A percentile compares a stretch with the other conserved stretches of the same genome.
Evolutionary conservation across 1,140 invertebrate species (phyloP).

Genomic region (Limonius californicus): DNA sequence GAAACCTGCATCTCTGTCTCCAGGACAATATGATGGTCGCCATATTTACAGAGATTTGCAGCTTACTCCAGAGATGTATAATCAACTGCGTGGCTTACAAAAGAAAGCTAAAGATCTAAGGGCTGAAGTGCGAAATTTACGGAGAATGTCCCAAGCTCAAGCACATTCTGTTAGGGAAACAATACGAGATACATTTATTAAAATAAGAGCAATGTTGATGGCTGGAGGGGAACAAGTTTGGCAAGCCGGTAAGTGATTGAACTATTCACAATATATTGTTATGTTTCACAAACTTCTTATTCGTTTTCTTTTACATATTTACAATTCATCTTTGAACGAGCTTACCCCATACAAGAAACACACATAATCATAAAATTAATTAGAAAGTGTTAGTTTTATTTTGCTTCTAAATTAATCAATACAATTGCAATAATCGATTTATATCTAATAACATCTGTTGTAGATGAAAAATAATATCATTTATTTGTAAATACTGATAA

Average conservation of each 20-base stretch:
- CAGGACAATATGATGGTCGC: conserved; percentile 60
- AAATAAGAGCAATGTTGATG: conserved; percentile 68
- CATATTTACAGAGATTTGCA: conserved; percentile 59
- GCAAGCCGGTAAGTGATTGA: conserved; percentile 41
- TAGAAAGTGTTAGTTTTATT: no score
- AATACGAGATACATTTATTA: conserved; percentile 84
- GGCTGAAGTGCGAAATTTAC: conserved; percentile 82
- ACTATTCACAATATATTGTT: neutral
- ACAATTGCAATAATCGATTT: no score
- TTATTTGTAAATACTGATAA: no score
- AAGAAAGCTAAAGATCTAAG: conserved; percentile 87
- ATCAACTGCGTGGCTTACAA: conserved; percentile 77
- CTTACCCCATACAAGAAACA: no score
- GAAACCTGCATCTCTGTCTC: conserved; percentile 72
- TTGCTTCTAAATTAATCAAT: no score
- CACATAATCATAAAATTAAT: no score
- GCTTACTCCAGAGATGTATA: conserved; percentile 81
- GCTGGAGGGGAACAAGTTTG: conserved; percentile 58
- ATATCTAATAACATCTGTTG: no score
- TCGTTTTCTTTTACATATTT: neutral
- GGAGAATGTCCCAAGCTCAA: conserved; percentile 86
- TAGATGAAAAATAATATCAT: no score
- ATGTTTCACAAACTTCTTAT: neutral
- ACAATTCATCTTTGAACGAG: no score
- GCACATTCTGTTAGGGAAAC: conserved; percentile 86